A percentile compares a stretch with the other conserved stretches of the same genome.
Evolutionary conservation across 2,888 invertebrate species (phyloP).

Genomic region (Cynaeus angustus): DNA sequence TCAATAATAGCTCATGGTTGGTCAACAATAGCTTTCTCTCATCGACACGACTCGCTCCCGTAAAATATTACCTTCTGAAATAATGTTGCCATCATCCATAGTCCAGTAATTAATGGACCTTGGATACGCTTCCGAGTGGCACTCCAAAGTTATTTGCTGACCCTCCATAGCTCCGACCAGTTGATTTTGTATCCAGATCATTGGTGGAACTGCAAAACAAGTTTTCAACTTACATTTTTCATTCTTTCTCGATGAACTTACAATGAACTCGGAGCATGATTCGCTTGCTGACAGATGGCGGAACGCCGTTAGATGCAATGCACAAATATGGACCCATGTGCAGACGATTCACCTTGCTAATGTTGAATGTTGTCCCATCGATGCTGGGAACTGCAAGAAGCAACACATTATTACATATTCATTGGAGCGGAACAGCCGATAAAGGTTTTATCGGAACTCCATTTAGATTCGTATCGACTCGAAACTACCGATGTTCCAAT

Average conservation of each 20-base stretch:
- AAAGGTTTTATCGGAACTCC: constrained; percentile 45
- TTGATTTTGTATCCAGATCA: constrained; percentile 83
- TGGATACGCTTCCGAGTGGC: constrained; percentile 84
- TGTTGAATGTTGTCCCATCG: constrained; percentile 80
- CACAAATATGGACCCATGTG: constrained; percentile 87
- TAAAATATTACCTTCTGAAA: constrained; percentile 63
- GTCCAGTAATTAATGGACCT: constrained; percentile 85
- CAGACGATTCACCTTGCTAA: constrained; percentile 81
- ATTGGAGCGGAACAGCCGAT: constrained; percentile 46
- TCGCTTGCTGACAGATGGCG: constrained; percentile 90
- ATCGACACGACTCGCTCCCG: constrained; percentile 29
- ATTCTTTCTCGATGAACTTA: constrained; percentile 68
- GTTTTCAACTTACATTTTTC: background rate
- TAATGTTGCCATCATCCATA: constrained; percentile 77
- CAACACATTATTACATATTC: constrained; percentile 49
- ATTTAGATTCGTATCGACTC: constrained; percentile 48
- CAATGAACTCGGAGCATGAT: constrained; percentile 90
- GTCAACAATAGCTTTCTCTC: constrained; percentile 36
- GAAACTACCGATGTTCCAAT: constrained; percentile 42
- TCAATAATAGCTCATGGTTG: constrained; percentile 26
- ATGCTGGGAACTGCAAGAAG: constrained; percentile 76
- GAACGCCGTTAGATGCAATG: constrained; percentile 88
- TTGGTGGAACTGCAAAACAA: constrained; percentile 78
- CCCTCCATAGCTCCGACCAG: constrained; percentile 81
- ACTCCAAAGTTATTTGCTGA: constrained; percentile 80